Evolutionary conservation across 2,797 vertebrate genomes (phyloP), one percentile per base, ranked within the genome.

Genomic region (Ptychadena robeensis): DNA sequence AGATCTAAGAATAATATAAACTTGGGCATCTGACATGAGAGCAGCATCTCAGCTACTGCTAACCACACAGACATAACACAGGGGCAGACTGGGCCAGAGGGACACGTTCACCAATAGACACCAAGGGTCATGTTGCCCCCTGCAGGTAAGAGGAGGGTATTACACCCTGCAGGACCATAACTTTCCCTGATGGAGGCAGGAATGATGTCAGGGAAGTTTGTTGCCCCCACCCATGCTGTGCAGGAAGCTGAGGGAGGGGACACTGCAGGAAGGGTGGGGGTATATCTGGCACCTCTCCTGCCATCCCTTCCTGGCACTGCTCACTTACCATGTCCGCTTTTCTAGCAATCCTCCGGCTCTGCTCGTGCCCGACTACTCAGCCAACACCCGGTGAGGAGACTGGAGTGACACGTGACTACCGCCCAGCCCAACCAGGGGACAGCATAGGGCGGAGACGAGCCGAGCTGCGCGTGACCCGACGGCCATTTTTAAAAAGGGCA

Each of bases 321-420:
- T 11, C 59, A 64, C 83, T 85, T 72, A 85, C 83, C 83, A 85
- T 85, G n/a, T 85, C 72, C 37, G 59, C 77, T 28, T 59, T n/a
- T n/a, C 28, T 27, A 3, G 10, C 15, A 57, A 65, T 31, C 18
- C 74, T 78, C 35, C 2, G 57, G 35, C 38, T 25, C 35, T 65
- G 82, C 27, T 35, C 28, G 30, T 7, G 8, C 14, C 68, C 25
- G 53, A 32, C 37, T 38, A 11, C 40, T 61, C 65, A 68, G 69
- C 71, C 72, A 30, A 22, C 82, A 63, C 78, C 65, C 83, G 65
- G 71, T 64, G 53, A n/a, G 57, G 9, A 15, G 11, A 73, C n/a
- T 22, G 32, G 34, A 34, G 44, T 0, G 18, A 53, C 78, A 80
- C 72, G 65, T 80, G 83, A 53, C 11, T 4, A 15, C 2, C n/a